Evolutionary conservation across 2,113 vertebrate genomes (phyloP).

Genomic region (Sialia sialis): DNA sequence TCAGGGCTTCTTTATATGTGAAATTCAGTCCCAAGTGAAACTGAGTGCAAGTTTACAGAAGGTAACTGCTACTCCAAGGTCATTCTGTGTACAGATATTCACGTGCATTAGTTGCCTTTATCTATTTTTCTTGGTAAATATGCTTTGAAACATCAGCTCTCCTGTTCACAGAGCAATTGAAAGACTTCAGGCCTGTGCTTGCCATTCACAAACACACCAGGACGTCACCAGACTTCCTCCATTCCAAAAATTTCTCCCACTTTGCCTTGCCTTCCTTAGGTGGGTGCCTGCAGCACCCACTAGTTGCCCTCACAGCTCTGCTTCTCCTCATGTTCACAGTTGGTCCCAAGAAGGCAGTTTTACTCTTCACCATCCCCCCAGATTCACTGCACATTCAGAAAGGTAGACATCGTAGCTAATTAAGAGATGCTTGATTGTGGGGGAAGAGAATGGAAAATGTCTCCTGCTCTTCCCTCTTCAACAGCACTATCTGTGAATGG

Average conservation of each 20-base stretch:
- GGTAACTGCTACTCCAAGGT: background rate
- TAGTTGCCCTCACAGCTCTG: background rate
- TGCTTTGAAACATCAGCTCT: background rate
- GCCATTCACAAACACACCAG: background rate
- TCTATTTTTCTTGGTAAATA: background rate
- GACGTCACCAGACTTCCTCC: background rate
- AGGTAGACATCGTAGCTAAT: background rate
- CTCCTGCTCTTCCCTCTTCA: background rate
- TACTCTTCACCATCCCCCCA: background rate
- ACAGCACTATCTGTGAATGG: background rate
- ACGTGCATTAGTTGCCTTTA: accelerated
- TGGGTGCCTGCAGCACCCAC: background rate
- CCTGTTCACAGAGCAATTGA: background rate
- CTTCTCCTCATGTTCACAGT: background rate
- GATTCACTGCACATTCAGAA: background rate
- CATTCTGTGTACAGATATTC: background rate
- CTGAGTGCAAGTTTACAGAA: background rate
- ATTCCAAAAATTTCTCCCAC: background rate
- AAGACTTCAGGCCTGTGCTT: background rate
- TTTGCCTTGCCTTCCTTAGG: accelerated
- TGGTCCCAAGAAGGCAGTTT: background rate
- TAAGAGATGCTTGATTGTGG: background rate
- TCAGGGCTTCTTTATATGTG: background rate
- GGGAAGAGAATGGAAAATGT: background rate
- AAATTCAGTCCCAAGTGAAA: background rate